These are phyloP conservation scores for Antheraea pernyi DNA, from an alignment of 1,140 invertebrate species.

Conservation along the genomic window DNA sequence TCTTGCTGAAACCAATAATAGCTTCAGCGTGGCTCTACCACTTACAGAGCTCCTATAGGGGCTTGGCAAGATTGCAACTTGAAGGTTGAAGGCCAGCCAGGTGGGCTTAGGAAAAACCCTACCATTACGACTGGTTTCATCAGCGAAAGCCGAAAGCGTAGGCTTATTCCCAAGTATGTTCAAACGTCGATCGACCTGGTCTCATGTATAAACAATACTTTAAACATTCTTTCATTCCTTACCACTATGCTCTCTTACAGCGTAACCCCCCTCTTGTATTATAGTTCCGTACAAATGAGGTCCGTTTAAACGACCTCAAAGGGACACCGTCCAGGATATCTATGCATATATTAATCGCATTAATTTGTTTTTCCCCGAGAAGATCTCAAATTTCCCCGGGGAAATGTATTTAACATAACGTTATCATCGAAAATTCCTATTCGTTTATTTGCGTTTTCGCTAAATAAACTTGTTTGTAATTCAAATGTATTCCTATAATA, in stretches of 20 bases:
- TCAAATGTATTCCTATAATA: neutral
- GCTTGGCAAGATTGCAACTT: no score
- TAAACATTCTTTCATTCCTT: no score
- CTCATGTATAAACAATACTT: no score
- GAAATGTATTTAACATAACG: conserved; percentile 21
- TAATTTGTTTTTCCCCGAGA: neutral
- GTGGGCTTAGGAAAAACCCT: no score
- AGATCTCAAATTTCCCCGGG: neutral
- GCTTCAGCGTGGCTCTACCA: no score
- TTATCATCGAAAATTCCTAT: conserved; percentile 8
- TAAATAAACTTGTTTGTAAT: neutral
- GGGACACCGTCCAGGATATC: neutral
- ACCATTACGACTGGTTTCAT: no score
- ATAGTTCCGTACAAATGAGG: neutral
- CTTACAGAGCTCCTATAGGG: no score
- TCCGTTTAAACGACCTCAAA: neutral
- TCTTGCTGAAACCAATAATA: no score
- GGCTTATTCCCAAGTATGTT: no score
- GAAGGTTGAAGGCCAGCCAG: no score
- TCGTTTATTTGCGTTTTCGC: neutral
- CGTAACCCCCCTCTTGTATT: neutral
- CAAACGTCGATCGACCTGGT: no score
- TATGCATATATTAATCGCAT: conserved; percentile 2
- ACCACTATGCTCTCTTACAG: neutral
- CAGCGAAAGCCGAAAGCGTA: no score